Percentiles rank a stretch among this genome's conserved stretches.
phyloP scores from a whole-genome alignment of 2,797 vertebrate genomes.

The Champsocephalus gunnari region DNA sequence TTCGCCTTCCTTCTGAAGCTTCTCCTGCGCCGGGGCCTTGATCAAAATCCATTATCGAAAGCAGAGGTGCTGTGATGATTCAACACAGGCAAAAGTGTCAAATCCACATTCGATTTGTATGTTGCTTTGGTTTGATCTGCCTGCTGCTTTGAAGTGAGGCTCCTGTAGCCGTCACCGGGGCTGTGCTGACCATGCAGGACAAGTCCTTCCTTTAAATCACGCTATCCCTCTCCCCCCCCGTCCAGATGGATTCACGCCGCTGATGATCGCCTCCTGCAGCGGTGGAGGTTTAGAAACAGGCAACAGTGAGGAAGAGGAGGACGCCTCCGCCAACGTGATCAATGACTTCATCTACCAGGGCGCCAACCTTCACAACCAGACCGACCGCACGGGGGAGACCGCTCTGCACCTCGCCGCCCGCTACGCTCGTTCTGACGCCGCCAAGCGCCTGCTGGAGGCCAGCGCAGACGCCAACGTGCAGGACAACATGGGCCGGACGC shows the following conservation, averaged over 20 bases:
- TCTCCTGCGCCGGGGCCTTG: constrained; percentile 68
- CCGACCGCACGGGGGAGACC: constrained; percentile 96
- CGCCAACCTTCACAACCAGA: constrained; percentile 96
- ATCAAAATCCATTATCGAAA: constrained; percentile 83
- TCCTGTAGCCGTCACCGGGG: constrained; percentile 13
- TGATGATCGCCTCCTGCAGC: constrained; percentile 98
- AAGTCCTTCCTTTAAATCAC: constrained; percentile 9
- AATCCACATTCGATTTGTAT: constrained; percentile 84
- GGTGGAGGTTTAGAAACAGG: constrained; percentile 96
- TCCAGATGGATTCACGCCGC: constrained; percentile 95
- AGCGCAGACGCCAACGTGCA: constrained; percentile 96
- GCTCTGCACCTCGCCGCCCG: constrained; percentile 95
- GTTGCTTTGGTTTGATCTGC: constrained; percentile 78
- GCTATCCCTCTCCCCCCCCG: constrained; percentile 1
- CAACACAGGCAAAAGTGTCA: constrained; percentile 69
- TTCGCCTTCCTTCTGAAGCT: constrained; percentile 75
- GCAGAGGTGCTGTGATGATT: constrained; percentile 73
- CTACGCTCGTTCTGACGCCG: constrained; percentile 95
- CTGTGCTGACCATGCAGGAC: constrained; percentile 61
- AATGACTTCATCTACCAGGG: constrained; percentile 98
- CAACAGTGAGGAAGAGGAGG: constrained; percentile 96
- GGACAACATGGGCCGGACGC: constrained; percentile 97
- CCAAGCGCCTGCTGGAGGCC: constrained; percentile 96
- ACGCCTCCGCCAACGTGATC: constrained; percentile 92
- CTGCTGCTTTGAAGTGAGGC: constrained; percentile 75